phyloP scores from a whole-genome alignment of 2,113 vertebrate genomes.

The Ammospiza caudacuta region DNA sequence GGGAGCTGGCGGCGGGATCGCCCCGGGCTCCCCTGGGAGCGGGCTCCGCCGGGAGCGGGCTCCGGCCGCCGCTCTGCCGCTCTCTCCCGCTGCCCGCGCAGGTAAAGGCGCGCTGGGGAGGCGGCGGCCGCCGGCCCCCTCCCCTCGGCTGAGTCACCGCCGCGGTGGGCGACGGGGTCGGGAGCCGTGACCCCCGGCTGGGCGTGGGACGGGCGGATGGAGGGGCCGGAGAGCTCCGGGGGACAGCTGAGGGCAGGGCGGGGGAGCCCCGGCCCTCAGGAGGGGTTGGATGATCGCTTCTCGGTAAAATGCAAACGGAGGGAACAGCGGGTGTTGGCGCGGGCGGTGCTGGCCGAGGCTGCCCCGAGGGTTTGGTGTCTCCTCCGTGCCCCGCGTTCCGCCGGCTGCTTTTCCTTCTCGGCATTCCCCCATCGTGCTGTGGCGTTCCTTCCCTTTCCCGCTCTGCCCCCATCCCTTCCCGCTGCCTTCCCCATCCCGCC shows the following conservation, averaged over 20 bases:
- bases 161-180: not conserved
- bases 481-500: not conserved
- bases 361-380: not conserved
- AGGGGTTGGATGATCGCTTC: not conserved
- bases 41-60: not conserved
- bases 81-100: not conserved
- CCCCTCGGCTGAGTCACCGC: not conserved
- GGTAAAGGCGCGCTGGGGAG: slow-evolving; percentile 6
- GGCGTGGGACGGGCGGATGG: not conserved
- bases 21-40: not conserved
- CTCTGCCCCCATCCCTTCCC: not conserved
- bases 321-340: not conserved
- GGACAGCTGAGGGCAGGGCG: not conserved
- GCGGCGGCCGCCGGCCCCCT: not conserved
- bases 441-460: not conserved
- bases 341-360: not conserved
- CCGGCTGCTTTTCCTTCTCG: not conserved
- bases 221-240: not conserved
- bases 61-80: not conserved
- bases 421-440: not conserved
- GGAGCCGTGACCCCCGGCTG: not conserved
- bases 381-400: not conserved
- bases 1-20: not conserved
- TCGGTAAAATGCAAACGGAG: not conserved
- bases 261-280: not conserved